phyloP scores from a whole-genome alignment of 2,797 vertebrate genomes.

The Ambastaia sidthimunki region DNA sequence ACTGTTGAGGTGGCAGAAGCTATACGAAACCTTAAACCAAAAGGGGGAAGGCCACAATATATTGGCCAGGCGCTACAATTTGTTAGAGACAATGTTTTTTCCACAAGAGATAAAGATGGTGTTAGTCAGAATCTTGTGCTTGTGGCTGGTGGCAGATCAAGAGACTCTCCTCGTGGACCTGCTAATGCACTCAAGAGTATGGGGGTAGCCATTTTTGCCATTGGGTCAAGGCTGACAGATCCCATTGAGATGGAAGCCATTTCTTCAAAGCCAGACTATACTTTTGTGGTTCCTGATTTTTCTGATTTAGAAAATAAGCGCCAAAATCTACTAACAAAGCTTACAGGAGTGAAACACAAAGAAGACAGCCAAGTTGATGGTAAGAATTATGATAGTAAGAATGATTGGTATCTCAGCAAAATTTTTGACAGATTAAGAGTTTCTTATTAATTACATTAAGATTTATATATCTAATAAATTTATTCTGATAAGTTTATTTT shows the following conservation, averaged over 20 bases:
- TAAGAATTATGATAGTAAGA: slow-evolving; percentile 58
- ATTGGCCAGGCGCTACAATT: slow-evolving; percentile 75
- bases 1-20: slow-evolving; percentile 67
- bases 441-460: no score
- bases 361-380: slow-evolving; percentile 59
- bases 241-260: slow-evolving; percentile 70
- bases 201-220: slow-evolving; percentile 70
- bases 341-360: slow-evolving; percentile 58
- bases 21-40: slow-evolving; percentile 69
- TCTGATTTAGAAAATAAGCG: slow-evolving; percentile 65
- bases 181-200: slow-evolving; percentile 68
- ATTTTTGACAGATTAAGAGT: not conserved
- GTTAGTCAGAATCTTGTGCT: slow-evolving; percentile 74
- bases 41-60: slow-evolving; percentile 75
- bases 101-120: slow-evolving; percentile 65
- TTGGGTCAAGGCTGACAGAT: slow-evolving; percentile 73
- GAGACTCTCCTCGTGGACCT: slow-evolving; percentile 74
- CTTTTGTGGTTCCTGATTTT: slow-evolving; percentile 70
- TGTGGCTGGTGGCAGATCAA: slow-evolving; percentile 73
- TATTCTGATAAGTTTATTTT: no score
- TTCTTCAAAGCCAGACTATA: slow-evolving; percentile 65
- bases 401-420: not conserved
- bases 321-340: slow-evolving; percentile 62
- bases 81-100: slow-evolving; percentile 73
- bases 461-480: no score